phyloP scores from a whole-genome alignment of 2,797 vertebrate species.

The Margarornis squamiger region DNA sequence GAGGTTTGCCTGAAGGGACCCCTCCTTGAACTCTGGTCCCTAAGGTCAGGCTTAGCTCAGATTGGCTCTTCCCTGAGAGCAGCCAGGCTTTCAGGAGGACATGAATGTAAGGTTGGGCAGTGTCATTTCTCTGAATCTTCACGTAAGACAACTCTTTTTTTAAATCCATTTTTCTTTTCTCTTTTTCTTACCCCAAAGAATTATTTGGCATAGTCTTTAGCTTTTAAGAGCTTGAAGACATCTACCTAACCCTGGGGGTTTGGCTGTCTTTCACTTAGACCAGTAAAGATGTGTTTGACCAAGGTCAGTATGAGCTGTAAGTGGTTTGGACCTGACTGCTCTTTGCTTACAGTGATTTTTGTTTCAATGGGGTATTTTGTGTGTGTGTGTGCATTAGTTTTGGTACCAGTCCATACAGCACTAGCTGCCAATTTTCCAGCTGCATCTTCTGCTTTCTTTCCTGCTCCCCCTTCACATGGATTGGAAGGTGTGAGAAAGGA shows the following conservation, averaged over 20 bases:
- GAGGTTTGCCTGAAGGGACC: not conserved
- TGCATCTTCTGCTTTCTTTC: not conserved
- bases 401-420: not conserved
- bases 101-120: not conserved
- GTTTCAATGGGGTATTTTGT: not conserved
- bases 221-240: not conserved
- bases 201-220: not conserved
- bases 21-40: not conserved
- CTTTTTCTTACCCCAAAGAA: not conserved
- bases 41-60: not conserved
- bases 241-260: not conserved
- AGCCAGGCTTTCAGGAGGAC: not conserved
- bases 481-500: not conserved
- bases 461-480: not conserved
- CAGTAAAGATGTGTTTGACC: not conserved
- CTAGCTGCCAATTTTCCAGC: not conserved
- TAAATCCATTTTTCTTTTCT: not conserved
- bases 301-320: not conserved
- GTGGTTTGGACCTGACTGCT: not conserved
- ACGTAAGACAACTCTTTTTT: not conserved
- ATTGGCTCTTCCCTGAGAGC: accelerated
- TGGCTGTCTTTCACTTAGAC: not conserved
- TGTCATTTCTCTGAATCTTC: not conserved
- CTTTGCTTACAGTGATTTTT: not conserved
- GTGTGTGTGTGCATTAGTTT: not conserved